Base-by-base conservation (phyloP, 2,888 invertebrate genomes). In the Melanchra persicariae region DNA sequence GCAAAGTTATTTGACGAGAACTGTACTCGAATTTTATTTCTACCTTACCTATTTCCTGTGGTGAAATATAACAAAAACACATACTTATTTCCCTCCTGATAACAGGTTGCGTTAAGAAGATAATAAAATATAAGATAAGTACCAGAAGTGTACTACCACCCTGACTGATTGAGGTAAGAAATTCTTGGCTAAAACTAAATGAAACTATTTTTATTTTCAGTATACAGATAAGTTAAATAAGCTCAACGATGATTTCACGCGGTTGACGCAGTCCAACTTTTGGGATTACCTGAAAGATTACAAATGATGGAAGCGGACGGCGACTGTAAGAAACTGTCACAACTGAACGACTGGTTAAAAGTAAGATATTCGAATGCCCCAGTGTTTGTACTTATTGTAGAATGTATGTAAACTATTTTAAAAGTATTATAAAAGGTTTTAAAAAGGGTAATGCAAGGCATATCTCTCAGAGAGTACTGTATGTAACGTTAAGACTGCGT, bases 181-280 rank as follows among this genome's bases (percentile, higher is more conserved):
- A 1, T 34, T 34, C 22, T 26, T 34, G 26, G 10, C 17, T n/a
- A 8, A 30, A 30, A 34, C 30, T 54, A 37, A 37, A 40, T n/a
- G n/a, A n/a, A n/a, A n/a, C n/a, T n/a, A 0, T 0, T 76, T 69
- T 57, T 59, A 26, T 57, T 91, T 93, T 47, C 89, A 95, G 95
- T 93, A 92, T 67, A 89, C 92, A 6, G 95, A 93, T 70, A 93
- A 90, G 70, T 89, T 95, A 65, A 93, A 92, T 72, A 92, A 93
- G 70, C 82, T 95, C n/a, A 93, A 92, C 51, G 93, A 93, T 69
- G 95, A 95, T 57, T 92, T 95, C 73, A 90, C 93, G 0, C 87
- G 89, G 15, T 87, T 95, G 12, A 90, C 94, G 7, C 93, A 93
- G 71, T 85, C 91, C 5, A 90, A 90, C 65, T 93, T 92, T 72